These are phyloP conservation scores for Carterocephalus palaemon DNA, from an alignment of 2,888 invertebrate species.

Conservation along the genomic window DNA sequence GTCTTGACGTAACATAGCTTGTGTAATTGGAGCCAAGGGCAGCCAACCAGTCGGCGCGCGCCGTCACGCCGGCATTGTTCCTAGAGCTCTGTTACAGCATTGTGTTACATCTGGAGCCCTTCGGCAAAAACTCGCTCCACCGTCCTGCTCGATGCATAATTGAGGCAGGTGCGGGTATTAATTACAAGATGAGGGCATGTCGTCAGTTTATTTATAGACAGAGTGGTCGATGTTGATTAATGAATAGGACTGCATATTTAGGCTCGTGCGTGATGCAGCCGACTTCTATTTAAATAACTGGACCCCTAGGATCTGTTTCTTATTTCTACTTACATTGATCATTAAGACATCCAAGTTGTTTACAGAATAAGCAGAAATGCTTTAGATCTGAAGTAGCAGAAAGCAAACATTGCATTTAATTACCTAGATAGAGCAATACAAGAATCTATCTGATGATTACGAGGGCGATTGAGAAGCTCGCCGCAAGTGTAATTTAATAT, in stretches of 20 bases:
- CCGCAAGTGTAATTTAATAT: constrained; percentile 23
- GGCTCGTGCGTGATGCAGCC: no score
- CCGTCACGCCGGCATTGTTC: constrained; percentile 28
- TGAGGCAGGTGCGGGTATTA: constrained; percentile 23
- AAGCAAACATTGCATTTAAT: constrained; percentile 14
- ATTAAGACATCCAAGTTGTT: no score
- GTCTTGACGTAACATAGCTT: constrained; percentile 2
- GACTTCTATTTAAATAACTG: no score
- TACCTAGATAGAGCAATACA: constrained; percentile 13
- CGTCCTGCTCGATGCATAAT: constrained; percentile 22
- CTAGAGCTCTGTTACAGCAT: constrained; percentile 24
- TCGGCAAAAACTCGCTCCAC: constrained; percentile 20
- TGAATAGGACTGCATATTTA: neutral
- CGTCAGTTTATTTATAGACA: constrained; percentile 18
- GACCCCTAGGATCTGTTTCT: no score
- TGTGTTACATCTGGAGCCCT: constrained; percentile 23
- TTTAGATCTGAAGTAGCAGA: neutral
- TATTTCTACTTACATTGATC: no score
- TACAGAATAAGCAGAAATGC: no score
- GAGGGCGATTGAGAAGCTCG: constrained; percentile 19
- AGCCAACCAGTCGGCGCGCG: constrained; percentile 28
- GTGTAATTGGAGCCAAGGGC: constrained; percentile 29
- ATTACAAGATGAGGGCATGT: constrained; percentile 23
- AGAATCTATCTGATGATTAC: constrained; percentile 20
- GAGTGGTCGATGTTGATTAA: constrained; percentile 4